Evolutionary conservation across 2,888 invertebrate species (phyloP).

Genomic region (Rhabditophanes sp.): DNA sequence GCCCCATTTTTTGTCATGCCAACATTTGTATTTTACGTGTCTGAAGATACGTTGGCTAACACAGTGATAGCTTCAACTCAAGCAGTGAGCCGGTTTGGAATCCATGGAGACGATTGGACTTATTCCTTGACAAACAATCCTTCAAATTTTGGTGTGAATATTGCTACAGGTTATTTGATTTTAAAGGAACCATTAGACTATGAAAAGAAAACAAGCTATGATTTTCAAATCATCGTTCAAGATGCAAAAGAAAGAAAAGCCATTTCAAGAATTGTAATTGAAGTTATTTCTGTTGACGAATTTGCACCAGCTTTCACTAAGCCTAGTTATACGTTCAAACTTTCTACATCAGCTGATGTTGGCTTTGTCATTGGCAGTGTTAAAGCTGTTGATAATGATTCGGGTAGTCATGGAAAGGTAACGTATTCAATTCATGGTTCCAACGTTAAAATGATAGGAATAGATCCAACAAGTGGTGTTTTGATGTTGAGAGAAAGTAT

Average conservation of each 20-base stretch:
- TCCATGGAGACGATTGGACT: constrained; percentile 6
- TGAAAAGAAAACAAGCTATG: constrained; percentile 11
- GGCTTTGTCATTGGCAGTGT: constrained; percentile 66
- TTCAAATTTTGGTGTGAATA: constrained; percentile 19
- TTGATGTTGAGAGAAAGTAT: constrained; percentile 14
- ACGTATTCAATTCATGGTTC: no score
- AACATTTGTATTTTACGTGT: constrained; percentile 10
- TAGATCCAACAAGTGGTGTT: constrained; percentile 23
- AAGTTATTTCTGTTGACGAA: constrained; percentile 68
- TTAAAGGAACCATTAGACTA: constrained; percentile 11
- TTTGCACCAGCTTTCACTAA: constrained; percentile 82
- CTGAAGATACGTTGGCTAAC: constrained; percentile 7
- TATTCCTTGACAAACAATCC: constrained; percentile 14
- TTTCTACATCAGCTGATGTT: constrained; percentile 48
- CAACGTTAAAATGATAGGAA: constrained; percentile 10
- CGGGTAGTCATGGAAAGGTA: constrained; percentile 76
- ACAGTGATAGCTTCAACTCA: constrained; percentile 7
- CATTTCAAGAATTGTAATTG: constrained; percentile 21
- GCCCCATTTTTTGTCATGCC: constrained; percentile 15
- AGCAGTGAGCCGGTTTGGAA: constrained; percentile 10
- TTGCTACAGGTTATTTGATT: constrained; percentile 9
- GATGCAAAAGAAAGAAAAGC: constrained; percentile 59
- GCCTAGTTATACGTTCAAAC: constrained; percentile 62
- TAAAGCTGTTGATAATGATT: constrained; percentile 73
- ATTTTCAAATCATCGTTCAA: constrained; percentile 56